Percentiles rank a stretch among this genome's conserved stretches.
Conservation (phyloP, 2,113 vertebrate species). For the Protomyctophum bolini region DNA sequence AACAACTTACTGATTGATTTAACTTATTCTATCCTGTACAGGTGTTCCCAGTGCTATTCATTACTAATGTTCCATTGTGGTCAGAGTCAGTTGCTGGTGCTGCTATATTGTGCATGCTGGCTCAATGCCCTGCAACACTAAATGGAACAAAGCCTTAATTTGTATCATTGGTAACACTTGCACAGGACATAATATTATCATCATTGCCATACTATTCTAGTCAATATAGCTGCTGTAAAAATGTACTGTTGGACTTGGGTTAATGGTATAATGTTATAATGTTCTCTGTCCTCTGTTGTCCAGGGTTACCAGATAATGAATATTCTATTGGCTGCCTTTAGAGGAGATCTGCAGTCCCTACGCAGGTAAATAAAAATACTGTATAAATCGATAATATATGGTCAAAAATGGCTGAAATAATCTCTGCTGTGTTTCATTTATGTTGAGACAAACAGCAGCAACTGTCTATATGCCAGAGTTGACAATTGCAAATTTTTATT, state of each 20-base stretch:
- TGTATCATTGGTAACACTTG: not conserved
- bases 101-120: too few species aligned
- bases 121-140: too few species aligned
- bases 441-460: too few species aligned
- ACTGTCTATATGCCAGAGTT: too few species aligned
- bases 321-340: slow-evolving; percentile 70
- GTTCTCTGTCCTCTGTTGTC: not conserved
- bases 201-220: not conserved
- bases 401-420: not conserved
- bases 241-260: too few species aligned
- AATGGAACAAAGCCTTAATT: not conserved
- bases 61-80: not conserved
- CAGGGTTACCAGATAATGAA: slow-evolving; percentile 80
- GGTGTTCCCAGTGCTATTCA: too few species aligned
- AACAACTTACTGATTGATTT: too few species aligned
- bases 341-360: slow-evolving; percentile 67
- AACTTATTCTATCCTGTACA: too few species aligned
- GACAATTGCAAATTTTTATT: too few species aligned
- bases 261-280: too few species aligned
- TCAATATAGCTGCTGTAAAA: not conserved
- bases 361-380: slow-evolving; percentile 60
- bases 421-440: not conserved
- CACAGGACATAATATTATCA: not conserved
- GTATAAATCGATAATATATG: too few species aligned
- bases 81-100: too few species aligned